Percentiles rank a stretch among this genome's conserved stretches.
phyloP scores from a whole-genome alignment of 2,113 vertebrate genomes.

The Pedetes capensis region DNA sequence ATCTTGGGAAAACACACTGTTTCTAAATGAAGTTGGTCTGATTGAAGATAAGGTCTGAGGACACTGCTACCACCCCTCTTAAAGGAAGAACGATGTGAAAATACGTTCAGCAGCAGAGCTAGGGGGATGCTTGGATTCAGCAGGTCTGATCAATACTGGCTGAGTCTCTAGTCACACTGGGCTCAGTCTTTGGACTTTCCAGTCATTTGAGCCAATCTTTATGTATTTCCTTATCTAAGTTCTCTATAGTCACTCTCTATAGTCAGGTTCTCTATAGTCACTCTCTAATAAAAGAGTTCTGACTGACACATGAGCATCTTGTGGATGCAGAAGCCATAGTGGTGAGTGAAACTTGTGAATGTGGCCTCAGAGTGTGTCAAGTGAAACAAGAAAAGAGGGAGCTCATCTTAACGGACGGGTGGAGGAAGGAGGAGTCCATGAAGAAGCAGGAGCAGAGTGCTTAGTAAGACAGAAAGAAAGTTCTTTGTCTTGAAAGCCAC shows the following conservation, averaged over 20 bases:
- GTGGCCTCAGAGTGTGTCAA: not conserved
- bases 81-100: not conserved
- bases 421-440: not conserved
- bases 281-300: not conserved
- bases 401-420: not conserved
- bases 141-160: not conserved
- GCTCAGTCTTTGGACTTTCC: not conserved
- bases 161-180: not conserved
- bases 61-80: not conserved
- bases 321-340: not conserved
- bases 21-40: not conserved
- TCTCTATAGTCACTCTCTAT: not conserved
- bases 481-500: not conserved
- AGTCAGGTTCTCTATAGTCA: not conserved
- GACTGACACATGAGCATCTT: not conserved
- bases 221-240: not conserved
- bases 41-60: not conserved
- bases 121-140: not conserved
- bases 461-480: not conserved
- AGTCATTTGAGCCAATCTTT: not conserved
- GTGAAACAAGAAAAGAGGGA: not conserved
- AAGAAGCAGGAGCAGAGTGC: not conserved
- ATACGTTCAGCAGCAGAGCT: not conserved
- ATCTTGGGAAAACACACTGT: not conserved
- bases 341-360: not conserved